Percentiles rank a stretch among this genome's conserved stretches.
These are phyloP conservation scores for Indicator maculatus DNA, from an alignment of 2,113 vertebrate genomes.

Conservation along the genomic window DNA sequence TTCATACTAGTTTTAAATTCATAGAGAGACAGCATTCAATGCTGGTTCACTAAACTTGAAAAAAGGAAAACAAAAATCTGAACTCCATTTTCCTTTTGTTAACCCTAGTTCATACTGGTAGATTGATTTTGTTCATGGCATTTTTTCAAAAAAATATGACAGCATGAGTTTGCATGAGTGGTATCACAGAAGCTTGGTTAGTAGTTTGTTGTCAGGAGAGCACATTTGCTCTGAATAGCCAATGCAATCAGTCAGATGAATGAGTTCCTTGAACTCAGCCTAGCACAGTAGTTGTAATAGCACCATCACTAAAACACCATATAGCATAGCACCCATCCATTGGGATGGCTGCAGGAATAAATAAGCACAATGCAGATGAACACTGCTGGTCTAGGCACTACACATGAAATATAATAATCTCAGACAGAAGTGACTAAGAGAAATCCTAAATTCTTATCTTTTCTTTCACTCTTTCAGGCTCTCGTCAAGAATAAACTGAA, in stretches of 20 bases:
- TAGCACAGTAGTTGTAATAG: constrained; percentile 22
- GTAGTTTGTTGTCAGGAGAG: constrained; percentile 24
- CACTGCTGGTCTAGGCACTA: background rate
- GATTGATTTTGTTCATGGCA: background rate
- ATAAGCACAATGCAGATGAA: background rate
- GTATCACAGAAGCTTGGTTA: background rate
- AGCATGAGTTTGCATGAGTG: background rate
- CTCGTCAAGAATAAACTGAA: background rate
- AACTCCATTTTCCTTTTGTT: background rate
- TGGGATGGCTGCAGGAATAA: background rate
- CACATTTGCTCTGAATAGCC: background rate
- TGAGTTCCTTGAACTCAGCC: constrained; percentile 28
- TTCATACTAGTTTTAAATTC: background rate
- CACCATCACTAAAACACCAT: background rate
- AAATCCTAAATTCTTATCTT: background rate
- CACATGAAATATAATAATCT: background rate
- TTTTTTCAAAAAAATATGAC: background rate
- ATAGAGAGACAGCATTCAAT: background rate
- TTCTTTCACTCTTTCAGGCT: background rate
- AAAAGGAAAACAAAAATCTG: background rate
- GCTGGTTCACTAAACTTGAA: background rate
- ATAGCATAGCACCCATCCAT: background rate
- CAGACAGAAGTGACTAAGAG: background rate
- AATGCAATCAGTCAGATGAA: constrained; percentile 39
- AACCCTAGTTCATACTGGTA: background rate